A percentile compares a stretch with the other conserved stretches of the same genome.
Evolutionary conservation across 2,888 invertebrate species (phyloP).

Genomic region (Lymantria dispar): DNA sequence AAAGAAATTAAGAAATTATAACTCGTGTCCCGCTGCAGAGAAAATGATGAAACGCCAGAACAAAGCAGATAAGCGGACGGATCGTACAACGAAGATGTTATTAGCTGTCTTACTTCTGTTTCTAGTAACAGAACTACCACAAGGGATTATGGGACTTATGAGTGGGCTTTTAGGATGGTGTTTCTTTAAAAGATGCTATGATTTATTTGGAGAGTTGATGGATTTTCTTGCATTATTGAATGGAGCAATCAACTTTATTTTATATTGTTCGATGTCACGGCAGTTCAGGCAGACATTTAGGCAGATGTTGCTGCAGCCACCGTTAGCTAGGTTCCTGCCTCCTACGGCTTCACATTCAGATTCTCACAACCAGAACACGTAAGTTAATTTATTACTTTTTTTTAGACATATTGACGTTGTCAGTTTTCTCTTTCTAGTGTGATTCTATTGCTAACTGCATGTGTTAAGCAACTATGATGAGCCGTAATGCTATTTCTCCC

Average conservation of each 20-base stretch:
- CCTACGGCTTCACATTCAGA: conserved; percentile 83
- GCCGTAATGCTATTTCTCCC: conserved; percentile 48
- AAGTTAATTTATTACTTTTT: conserved; percentile 54
- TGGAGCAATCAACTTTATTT: conserved; percentile 95
- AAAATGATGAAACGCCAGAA: conserved; percentile 71
- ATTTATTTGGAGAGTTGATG: conserved; percentile 92
- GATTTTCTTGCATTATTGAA: conserved; percentile 95
- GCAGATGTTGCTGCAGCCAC: conserved; percentile 86
- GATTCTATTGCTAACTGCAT: conserved; percentile 13
- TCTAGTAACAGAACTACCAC: conserved; percentile 94
- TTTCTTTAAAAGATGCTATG: conserved; percentile 91
- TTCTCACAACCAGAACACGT: conserved; percentile 85
- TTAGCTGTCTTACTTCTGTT: conserved; percentile 93
- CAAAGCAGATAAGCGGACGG: conserved; percentile 88
- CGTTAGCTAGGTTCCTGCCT: conserved; percentile 83
- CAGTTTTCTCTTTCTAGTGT: conserved; percentile 4
- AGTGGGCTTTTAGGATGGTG: conserved; percentile 86
- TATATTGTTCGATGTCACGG: conserved; percentile 96
- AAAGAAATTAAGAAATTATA: conserved; percentile 85
- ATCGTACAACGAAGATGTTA: conserved; percentile 94
- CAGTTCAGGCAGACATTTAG: conserved; percentile 93
- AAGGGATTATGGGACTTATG: conserved; percentile 88
- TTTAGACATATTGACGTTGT: neutral
- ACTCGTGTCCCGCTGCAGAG: conserved; percentile 77
- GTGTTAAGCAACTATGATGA: conserved; percentile 25